Base-by-base conservation (phyloP, 2,797 vertebrate species). In the Leptoclinus maculatus region DNA sequence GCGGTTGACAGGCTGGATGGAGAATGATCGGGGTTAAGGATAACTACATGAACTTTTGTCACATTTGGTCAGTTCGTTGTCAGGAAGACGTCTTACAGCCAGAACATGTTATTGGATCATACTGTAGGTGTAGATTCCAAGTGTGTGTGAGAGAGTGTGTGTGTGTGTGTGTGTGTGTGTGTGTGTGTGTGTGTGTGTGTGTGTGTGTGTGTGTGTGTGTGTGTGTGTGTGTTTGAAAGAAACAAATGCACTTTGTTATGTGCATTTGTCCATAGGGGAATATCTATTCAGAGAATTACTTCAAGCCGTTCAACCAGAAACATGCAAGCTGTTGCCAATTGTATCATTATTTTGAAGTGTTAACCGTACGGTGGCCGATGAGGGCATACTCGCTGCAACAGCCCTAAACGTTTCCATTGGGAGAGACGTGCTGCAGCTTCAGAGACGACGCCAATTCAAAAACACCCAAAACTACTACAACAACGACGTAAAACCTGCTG, bases 1-100 rank as follows among this genome's bases (percentile, higher is more conserved):
- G 6, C 81, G 71, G 80, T 66, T 91, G 89, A 88, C 90, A 88
- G 80, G 75, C 86, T 80, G 73, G 83, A 82, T 88, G 82, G 85
- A 90, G 88, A 87, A 83, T 88, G 91, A 92, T 86, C 53, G 88
- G 76, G 85, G 84, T 91, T 89, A 91, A 88, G 90, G 83, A 85
- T 80, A 78, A 80, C 83, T 83, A 85, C 85, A 74, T 76, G 75
- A 80, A 89, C 83, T 78, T 88, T 88, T 88, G 87, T 90, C 87
- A 87, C 86, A 89, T 90, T 83, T 86, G 83, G 88, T 90, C 91
- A 91, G 78, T 90, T 82, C 71, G 74, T 79, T 90, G 80, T 83
- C 88, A 77, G 51, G 67, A 79, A 71, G 78, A 88, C 79, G 82
- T 83, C 82, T 87, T 69, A 63, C 77, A 67, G 68, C 59, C 21